A percentile compares a stretch with the other conserved stretches of the same genome.
phyloP scores from a whole-genome alignment of 1,140 invertebrate species.

The Lethocerus indicus region DNA sequence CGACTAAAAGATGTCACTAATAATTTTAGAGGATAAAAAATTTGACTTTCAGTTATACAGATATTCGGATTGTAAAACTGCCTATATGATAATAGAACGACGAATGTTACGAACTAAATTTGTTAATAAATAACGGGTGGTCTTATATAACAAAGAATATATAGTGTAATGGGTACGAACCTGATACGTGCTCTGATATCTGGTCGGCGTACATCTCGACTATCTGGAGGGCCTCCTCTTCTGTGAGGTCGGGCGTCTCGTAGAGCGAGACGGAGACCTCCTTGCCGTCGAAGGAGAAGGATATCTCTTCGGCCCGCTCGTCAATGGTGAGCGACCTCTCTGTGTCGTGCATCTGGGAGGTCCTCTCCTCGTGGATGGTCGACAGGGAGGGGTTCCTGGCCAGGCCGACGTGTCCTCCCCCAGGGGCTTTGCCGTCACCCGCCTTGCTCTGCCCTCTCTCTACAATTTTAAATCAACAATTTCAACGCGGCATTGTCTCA shows the following conservation, averaged over 20 bases:
- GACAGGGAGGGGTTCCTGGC: slow-evolving; percentile 63
- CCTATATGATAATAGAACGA: too few relatives aligned
- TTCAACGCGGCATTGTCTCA: too few relatives aligned
- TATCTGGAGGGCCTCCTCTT: slow-evolving; percentile 78
- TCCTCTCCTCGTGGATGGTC: slow-evolving; percentile 78
- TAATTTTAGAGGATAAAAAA: neutral
- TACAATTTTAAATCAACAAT: too few relatives aligned
- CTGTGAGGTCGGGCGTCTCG: slow-evolving; percentile 78
- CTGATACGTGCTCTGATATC: slow-evolving; percentile 69
- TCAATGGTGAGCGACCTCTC: slow-evolving; percentile 53
- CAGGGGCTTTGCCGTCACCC: too few relatives aligned
- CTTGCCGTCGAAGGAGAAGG: slow-evolving; percentile 78
- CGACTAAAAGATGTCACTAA: neutral
- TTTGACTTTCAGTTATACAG: too few relatives aligned
- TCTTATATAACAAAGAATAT: too few relatives aligned
- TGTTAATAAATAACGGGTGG: too few relatives aligned
- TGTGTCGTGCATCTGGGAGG: slow-evolving; percentile 71
- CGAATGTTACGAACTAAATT: too few relatives aligned
- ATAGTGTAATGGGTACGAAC: slow-evolving; percentile 23
- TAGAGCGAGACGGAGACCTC: slow-evolving; percentile 80
- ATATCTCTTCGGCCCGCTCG: slow-evolving; percentile 66
- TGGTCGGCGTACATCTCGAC: slow-evolving; percentile 89
- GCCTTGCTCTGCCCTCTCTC: too few relatives aligned
- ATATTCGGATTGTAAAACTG: too few relatives aligned
- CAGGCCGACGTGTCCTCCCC: too few relatives aligned